These are phyloP conservation scores for Peromyscus leucopus DNA, from an alignment of 2,113 vertebrate genomes.

Conservation along the genomic window DNA sequence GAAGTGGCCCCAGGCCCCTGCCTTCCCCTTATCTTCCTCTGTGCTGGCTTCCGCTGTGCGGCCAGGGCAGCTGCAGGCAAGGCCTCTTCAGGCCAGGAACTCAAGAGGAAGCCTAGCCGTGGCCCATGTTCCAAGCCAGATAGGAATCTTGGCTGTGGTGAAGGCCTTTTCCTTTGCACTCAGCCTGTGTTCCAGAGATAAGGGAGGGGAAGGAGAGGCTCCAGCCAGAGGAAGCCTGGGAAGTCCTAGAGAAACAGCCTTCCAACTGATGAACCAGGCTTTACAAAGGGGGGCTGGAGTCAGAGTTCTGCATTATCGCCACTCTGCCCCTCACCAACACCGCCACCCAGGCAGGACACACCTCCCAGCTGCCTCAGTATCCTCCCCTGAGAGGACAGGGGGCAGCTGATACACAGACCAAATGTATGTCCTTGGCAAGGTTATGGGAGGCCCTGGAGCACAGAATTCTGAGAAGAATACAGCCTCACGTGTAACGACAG, in stretches of 20 bases:
- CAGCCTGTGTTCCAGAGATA: conserved; percentile 81
- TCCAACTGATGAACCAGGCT: too few relatives aligned
- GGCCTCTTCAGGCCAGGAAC: conserved; percentile 23
- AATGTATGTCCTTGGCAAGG: accelerated
- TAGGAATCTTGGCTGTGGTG: conserved; percentile 71
- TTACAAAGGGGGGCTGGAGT: accelerated
- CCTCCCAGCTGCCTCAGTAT: neutral
- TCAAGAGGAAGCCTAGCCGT: conserved; percentile 44
- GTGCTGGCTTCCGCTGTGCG: conserved; percentile 49
- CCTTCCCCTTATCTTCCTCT: conserved; percentile 69
- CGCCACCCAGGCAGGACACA: accelerated
- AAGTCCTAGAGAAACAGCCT: neutral
- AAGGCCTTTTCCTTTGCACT: conserved; percentile 40
- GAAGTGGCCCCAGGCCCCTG: conserved; percentile 37
- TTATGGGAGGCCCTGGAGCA: accelerated
- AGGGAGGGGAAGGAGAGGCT: conserved; percentile 78
- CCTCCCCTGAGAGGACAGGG: neutral
- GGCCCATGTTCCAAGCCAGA: conserved; percentile 19
- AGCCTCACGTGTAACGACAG: accelerated
- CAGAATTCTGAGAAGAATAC: neutral
- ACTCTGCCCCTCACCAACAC: neutral
- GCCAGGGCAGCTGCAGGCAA: conserved; percentile 58
- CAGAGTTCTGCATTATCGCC: accelerated
- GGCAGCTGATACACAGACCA: neutral
- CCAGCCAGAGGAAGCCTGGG: neutral